Evolutionary conservation across 2,797 vertebrate species (phyloP), one percentile per base, ranked within the genome.

Genomic region (Sebastes matsubarae): DNA sequence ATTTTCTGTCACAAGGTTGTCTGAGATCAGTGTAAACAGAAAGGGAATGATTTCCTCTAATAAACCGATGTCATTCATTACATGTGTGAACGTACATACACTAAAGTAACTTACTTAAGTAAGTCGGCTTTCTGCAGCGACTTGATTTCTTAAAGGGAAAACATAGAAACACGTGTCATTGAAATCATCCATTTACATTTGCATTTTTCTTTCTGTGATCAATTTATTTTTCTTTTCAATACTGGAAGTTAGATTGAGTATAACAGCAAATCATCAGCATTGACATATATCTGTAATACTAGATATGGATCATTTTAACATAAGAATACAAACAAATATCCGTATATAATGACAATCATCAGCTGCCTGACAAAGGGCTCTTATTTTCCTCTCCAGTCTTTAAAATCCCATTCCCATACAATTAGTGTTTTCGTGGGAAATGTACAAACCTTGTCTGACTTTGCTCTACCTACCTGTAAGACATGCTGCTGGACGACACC

Each of bases 401-500:
- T 46, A 18, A 46, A 46, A 46, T 46, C 42, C 42, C 42, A 46
- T 18, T 46, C 16, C 42, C 42, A 46, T 46, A 46, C 42, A 46
- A 38, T 59, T 14, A 6, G 7, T 13, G 54, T 54, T 29, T 59
- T 9, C 6, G 8, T 12, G 18, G 2, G 25, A 54, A 14, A 55
- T 10, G 3, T 4, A 10, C 27, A 25, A 32, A 29, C 13, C 16
- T 34, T 24, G 4, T 63, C 42, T 79, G 46, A 73, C 32, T 54
- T 50, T 54, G 9, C 11, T 57, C 18, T n/a, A 6, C 12, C 83
- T 87, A 88, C 84, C 80, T 32, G 27, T 66, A 93, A 99, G 98
- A 99, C 94, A 98, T 99, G 97, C 93, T 99, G 84, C 92, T 99
- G 89, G 97, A 99, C 76, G 98, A 98, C 90, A 93, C 96, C 24